A percentile compares a stretch with the other conserved stretches of the same genome.
Evolutionary conservation across 2,797 vertebrate genomes (phyloP).

Genomic region (Malurus leucopterus): DNA sequence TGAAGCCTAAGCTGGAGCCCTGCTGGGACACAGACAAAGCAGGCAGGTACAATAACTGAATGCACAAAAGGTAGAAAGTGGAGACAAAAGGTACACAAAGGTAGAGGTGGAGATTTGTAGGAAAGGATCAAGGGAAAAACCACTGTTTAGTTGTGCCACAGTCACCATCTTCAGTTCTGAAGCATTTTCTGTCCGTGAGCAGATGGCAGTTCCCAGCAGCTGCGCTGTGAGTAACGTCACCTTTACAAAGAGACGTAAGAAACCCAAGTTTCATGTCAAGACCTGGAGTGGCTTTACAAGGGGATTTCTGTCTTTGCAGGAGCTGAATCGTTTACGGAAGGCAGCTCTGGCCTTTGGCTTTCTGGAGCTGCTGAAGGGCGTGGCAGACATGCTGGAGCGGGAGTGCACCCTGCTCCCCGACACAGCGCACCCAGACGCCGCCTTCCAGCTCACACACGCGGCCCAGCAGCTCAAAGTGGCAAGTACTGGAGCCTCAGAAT

Average conservation of each 20-base stretch:
- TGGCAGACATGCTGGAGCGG: conserved; percentile 92
- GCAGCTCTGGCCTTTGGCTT: conserved; percentile 96
- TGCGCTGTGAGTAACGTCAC: background rate
- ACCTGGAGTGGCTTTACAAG: background rate
- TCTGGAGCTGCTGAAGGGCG: conserved; percentile 92
- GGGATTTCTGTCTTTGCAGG: conserved; percentile 68
- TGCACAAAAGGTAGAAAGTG: background rate
- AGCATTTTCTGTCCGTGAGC: background rate
- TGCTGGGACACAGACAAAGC: background rate
- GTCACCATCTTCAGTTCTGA: background rate
- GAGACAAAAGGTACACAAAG: background rate
- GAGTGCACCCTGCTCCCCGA: conserved; percentile 95
- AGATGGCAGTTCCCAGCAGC: background rate
- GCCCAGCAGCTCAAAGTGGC: conserved; percentile 95
- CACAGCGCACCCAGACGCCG: conserved; percentile 92
- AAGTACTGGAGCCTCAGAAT: conserved; percentile 86
- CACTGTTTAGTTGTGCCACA: background rate
- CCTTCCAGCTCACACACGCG: conserved; percentile 93
- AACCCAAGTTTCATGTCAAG: background rate
- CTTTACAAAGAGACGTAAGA: background rate
- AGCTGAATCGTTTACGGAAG: conserved; percentile 93
- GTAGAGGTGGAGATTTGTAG: background rate
- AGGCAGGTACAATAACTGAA: background rate
- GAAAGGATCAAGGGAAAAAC: background rate
- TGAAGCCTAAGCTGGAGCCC: background rate